Evolutionary conservation across 2,113 vertebrate species (phyloP).

Genomic region (Casuarius casuarius): DNA sequence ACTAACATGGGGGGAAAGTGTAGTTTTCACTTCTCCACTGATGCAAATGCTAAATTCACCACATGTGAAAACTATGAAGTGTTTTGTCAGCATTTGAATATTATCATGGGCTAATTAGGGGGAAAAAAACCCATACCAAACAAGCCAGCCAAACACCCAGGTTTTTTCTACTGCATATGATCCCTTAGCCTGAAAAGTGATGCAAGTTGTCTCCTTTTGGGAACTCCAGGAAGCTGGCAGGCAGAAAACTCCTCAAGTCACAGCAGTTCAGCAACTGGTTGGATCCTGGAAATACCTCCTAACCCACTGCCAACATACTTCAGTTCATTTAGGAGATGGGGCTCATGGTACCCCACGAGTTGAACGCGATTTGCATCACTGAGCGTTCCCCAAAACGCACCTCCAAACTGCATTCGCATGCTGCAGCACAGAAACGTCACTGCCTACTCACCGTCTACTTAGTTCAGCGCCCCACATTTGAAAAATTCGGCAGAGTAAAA

Average conservation of each 20-base stretch:
- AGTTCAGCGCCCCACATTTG: background rate
- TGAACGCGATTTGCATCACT: accelerated
- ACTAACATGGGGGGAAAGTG: background rate
- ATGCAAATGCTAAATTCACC: background rate
- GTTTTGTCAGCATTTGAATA: background rate
- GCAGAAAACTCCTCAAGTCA: background rate
- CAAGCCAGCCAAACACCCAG: background rate
- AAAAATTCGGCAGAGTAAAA: background rate
- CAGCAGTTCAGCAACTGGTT: background rate
- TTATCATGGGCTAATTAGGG: background rate
- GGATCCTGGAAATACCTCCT: background rate
- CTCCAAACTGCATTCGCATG: accelerated
- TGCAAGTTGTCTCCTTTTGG: background rate
- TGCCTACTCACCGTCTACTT: background rate
- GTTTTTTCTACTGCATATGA: background rate
- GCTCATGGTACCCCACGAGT: background rate
- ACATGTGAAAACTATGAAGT: background rate
- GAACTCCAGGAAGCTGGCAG: background rate
- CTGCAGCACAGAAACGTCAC: background rate
- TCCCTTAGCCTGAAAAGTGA: background rate
- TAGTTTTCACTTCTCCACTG: background rate
- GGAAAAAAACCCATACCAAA: background rate
- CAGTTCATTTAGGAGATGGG: background rate
- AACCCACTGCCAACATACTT: accelerated
- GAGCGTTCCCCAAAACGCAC: background rate